Percentiles rank a stretch among this genome's conserved stretches.
Evolutionary conservation across 1,140 invertebrate genomes (phyloP).

Genomic region (Battus philenor): DNA sequence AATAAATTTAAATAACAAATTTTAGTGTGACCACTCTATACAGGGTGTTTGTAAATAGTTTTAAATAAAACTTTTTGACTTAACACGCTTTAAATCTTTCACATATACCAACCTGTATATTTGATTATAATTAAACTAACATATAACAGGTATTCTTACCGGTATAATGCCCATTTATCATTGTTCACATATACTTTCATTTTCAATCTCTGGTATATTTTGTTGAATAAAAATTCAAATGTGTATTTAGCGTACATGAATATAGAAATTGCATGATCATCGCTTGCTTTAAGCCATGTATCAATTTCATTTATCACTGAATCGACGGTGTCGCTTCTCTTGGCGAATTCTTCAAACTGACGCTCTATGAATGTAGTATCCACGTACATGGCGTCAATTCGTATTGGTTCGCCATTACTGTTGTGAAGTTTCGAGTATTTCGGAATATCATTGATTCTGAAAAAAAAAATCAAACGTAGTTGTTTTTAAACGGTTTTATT

Average conservation of each 20-base stretch:
- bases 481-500: too few relatives aligned
- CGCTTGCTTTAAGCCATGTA: slow-evolving; percentile 74
- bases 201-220: slow-evolving; percentile 72
- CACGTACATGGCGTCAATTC: slow-evolving; percentile 80
- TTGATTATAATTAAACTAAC: too few relatives aligned
- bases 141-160: too few relatives aligned
- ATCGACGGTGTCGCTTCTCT: slow-evolving; percentile 73
- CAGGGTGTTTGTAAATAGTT: too few relatives aligned
- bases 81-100: too few relatives aligned
- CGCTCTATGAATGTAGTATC: slow-evolving; percentile 82
- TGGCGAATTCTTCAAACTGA: slow-evolving; percentile 76
- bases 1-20: too few relatives aligned
- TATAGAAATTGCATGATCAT: slow-evolving; percentile 73
- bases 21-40: too few relatives aligned
- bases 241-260: slow-evolving; percentile 76
- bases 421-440: slow-evolving; percentile 76
- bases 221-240: slow-evolving; percentile 78
- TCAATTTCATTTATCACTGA: slow-evolving; percentile 68
- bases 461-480: background rate
- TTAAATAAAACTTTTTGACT: too few relatives aligned
- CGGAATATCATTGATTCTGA: slow-evolving; percentile 73
- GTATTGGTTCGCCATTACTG: slow-evolving; percentile 64
- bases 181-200: slow-evolving; percentile 75
- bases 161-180: slow-evolving; percentile 43
- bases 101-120: too few relatives aligned